Percentiles rank a stretch among this genome's conserved stretches.
Evolutionary conservation across 2,888 invertebrate species (phyloP).

Genomic region (Eupeodes luniger): DNA sequence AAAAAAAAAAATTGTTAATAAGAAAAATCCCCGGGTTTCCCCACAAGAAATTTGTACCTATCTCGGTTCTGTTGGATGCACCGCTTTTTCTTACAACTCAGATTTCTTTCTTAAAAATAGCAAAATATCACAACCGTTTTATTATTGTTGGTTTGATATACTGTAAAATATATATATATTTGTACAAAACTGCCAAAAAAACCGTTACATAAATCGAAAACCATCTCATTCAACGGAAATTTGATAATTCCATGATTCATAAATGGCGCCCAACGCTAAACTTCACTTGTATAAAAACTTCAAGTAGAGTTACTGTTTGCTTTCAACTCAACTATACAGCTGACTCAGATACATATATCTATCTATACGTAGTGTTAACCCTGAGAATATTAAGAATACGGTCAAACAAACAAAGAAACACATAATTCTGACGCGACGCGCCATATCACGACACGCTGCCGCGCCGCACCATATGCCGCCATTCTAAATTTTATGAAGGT

Average conservation of each 20-base stretch:
- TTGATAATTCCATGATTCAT: background rate
- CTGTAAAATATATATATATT: too few relatives aligned
- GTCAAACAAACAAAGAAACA: conserved; percentile 60
- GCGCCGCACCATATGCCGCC: conserved; percentile 3
- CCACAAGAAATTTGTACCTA: background rate
- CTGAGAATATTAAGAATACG: conserved; percentile 62
- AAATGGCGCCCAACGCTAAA: conserved; percentile 37
- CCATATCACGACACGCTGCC: background rate
- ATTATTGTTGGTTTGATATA: too few relatives aligned
- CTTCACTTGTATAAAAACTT: background rate
- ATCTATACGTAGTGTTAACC: conserved; percentile 43
- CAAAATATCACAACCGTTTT: too few relatives aligned
- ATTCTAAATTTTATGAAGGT: conserved; percentile 51
- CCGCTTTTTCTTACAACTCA: conserved; percentile 7
- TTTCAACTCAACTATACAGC: conserved; percentile 14
- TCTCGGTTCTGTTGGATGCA: conserved; percentile 28
- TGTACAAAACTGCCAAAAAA: background rate
- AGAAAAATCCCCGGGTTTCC: conserved; percentile 45
- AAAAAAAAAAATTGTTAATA: background rate
- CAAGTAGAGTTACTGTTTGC: background rate
- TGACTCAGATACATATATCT: conserved; percentile 27
- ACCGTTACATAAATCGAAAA: background rate
- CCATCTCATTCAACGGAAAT: background rate
- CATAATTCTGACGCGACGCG: background rate
- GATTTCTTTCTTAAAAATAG: too few relatives aligned